A percentile compares a stretch with the other conserved stretches of the same genome.
These are phyloP conservation scores for Camponotus floridanus DNA, from an alignment of 1,140 invertebrate species.

Conservation along the genomic window DNA sequence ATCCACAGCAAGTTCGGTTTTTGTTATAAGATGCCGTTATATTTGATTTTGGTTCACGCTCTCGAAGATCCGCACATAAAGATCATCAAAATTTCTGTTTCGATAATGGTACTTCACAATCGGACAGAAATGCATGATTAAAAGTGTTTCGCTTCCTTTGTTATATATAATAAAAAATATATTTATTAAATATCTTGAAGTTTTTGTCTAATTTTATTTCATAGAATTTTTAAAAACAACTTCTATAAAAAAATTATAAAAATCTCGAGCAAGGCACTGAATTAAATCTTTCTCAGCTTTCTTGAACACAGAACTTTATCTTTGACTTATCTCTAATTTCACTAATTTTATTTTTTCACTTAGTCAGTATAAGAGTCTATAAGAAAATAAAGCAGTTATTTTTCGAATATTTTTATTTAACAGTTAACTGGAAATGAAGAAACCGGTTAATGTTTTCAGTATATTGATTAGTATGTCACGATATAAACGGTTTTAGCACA, in stretches of 20 bases:
- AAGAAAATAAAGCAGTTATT: background rate
- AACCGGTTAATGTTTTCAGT: background rate
- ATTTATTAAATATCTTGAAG: background rate
- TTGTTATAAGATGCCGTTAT: conserved; percentile 45
- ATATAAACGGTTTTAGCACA: no score
- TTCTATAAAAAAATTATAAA: background rate
- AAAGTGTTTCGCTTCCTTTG: background rate
- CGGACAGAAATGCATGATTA: background rate
- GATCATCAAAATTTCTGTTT: background rate
- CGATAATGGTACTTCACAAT: background rate
- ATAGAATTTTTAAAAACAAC: background rate
- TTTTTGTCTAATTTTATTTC: background rate
- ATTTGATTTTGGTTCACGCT: background rate
- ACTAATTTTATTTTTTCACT: background rate
- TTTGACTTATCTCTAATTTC: background rate
- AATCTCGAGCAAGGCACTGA: background rate
- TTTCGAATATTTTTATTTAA: background rate
- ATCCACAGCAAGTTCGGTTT: background rate
- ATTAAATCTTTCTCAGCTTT: background rate
- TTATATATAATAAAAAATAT: background rate
- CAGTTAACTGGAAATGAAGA: background rate
- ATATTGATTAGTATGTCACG: no score
- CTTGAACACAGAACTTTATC: background rate
- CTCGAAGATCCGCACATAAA: background rate
- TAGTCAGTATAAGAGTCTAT: background rate